Evolutionary conservation across 2,888 invertebrate genomes (phyloP).

Genomic region (Brassicogethes aeneus): DNA sequence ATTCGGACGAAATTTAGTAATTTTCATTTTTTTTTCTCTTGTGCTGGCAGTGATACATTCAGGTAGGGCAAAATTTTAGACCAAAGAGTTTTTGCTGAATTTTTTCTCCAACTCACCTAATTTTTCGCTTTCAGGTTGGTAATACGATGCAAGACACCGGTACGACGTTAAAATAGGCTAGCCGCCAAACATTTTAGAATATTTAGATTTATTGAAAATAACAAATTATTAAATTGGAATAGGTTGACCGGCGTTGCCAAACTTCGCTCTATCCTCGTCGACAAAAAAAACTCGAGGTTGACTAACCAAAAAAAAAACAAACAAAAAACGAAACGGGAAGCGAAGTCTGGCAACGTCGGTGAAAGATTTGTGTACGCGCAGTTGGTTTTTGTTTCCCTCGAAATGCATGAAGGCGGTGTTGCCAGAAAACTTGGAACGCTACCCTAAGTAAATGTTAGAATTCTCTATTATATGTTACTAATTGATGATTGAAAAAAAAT

Average conservation of each 20-base stretch:
- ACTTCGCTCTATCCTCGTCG: too few species aligned
- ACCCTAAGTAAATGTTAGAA: conserved; percentile 40
- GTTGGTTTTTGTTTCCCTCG: too few species aligned
- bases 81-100: not conserved
- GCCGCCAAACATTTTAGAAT: conserved; percentile 29
- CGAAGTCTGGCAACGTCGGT: too few species aligned
- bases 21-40: conserved; percentile 5
- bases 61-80: not conserved
- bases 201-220: conserved; percentile 25
- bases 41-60: conserved; percentile 1
- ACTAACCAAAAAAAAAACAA: too few species aligned
- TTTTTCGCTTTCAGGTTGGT: conserved; percentile 30
- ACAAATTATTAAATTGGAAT: conserved; percentile 37
- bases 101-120: not conserved
- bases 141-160: conserved; percentile 35
- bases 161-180: conserved; percentile 37
- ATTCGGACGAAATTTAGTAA: too few species aligned
- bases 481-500: conserved; percentile 8
- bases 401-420: too few species aligned
- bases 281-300: too few species aligned
- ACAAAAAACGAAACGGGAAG: not conserved
- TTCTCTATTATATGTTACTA: conserved; percentile 38
- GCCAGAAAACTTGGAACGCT: too few species aligned
- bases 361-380: too few species aligned
- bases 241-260: too few species aligned